Percentiles rank a stretch among this genome's conserved stretches.
Conservation (phyloP, 1,140 invertebrate genomes). For the Holcopasites calliopsidis region DNA sequence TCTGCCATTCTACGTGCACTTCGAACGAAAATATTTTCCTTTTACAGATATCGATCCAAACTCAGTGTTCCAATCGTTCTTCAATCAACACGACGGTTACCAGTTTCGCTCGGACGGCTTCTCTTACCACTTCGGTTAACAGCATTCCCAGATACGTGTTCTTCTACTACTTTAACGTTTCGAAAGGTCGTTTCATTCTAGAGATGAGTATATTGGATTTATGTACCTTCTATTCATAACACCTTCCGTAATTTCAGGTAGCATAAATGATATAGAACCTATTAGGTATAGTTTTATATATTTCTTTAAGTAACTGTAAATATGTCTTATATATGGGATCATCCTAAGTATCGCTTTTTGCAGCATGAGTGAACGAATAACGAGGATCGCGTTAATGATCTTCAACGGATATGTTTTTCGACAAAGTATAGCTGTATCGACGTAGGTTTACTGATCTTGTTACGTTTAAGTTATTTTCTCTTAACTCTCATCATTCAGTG, state of each 20-base stretch:
- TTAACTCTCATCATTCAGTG: not conserved
- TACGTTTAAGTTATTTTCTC: conserved; percentile 1
- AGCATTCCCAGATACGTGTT: conserved; percentile 20
- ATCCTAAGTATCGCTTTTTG: not conserved
- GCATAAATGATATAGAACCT: conserved; percentile 15
- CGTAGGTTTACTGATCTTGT: conserved; percentile 1
- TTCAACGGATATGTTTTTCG: not conserved
- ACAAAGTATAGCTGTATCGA: not conserved
- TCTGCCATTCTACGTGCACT: conserved; percentile 47
- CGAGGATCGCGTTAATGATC: not conserved
- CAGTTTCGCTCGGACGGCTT: conserved; percentile 81
- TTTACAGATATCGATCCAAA: conserved; percentile 88
- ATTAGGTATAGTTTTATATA: conserved; percentile 37
- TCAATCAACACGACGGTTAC: conserved; percentile 80
- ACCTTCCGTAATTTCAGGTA: not conserved
- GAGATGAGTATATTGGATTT: conserved; percentile 29
- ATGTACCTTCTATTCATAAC: conserved; percentile 24
- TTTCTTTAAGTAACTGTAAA: conserved; percentile 57
- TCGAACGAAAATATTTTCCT: conserved; percentile 46
- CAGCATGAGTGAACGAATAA: not conserved
- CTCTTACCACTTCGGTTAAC: conserved; percentile 85
- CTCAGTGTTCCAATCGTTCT: conserved; percentile 90
- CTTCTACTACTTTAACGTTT: conserved; percentile 10
- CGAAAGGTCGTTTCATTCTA: conserved; percentile 24
- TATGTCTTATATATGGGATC: conserved; percentile 26